Conservation (phyloP, 2,113 vertebrate species). For the Gymnarchus niloticus region DNA sequence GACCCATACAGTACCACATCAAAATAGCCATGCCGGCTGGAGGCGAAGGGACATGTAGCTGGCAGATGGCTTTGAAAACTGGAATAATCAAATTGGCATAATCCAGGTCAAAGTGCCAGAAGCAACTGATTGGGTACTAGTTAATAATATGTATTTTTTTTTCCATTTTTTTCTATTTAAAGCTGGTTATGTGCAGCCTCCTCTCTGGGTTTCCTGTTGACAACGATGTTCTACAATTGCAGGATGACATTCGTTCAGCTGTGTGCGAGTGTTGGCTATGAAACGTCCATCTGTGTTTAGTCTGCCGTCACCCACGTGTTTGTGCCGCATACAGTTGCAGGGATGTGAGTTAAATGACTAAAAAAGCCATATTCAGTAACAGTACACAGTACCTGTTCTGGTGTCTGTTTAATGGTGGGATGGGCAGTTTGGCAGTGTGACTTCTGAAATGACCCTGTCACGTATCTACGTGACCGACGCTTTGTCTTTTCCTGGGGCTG, state of each 20-base stretch:
- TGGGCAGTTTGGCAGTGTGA: not conserved
- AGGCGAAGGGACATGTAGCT: not conserved
- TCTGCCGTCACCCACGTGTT: no score
- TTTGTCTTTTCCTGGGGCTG: not conserved
- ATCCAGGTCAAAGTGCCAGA: not conserved
- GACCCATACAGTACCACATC: not conserved
- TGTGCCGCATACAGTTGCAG: constrained; percentile 46
- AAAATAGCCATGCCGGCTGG: not conserved
- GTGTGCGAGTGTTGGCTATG: not conserved
- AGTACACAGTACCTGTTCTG: constrained; percentile 44
- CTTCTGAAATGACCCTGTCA: not conserved
- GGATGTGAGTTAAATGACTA: constrained; percentile 42
- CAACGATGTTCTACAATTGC: not conserved
- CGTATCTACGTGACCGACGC: not conserved
- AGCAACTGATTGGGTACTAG: not conserved
- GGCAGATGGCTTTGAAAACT: not conserved
- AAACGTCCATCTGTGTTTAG: not conserved
- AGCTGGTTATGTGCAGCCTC: not conserved
- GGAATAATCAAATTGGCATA: not conserved
- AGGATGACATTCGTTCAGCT: not conserved
- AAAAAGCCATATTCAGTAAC: constrained; percentile 66
- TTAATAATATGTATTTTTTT: not conserved
- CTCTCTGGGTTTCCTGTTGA: not conserved
- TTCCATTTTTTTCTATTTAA: not conserved
- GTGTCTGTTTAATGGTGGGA: not conserved